These are phyloP conservation scores for Drosophila asahinai DNA, from an alignment of 1,140 invertebrate species.

Conservation along the genomic window DNA sequence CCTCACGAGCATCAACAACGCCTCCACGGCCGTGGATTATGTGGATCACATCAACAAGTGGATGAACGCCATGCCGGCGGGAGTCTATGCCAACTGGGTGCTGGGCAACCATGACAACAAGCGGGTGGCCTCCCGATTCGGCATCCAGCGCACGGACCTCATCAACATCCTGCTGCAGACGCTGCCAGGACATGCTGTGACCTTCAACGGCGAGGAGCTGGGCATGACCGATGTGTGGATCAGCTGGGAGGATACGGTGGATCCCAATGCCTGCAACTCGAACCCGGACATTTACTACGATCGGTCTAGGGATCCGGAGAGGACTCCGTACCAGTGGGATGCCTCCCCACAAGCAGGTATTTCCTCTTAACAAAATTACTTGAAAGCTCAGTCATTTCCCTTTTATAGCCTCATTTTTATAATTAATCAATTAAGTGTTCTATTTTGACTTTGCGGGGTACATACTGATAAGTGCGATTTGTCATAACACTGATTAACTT, in stretches of 20 bases:
- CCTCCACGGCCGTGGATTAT: conserved; percentile 87
- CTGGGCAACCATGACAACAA: conserved; percentile 89
- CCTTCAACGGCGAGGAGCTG: conserved; percentile 93
- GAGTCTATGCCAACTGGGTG: conserved; percentile 87
- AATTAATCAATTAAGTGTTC: conserved; percentile 1
- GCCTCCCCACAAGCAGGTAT: conserved; percentile 85
- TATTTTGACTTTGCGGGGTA: not conserved
- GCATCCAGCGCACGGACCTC: conserved; percentile 88
- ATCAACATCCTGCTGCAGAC: conserved; percentile 88
- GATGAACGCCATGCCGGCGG: conserved; percentile 86
- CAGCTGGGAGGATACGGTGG: conserved; percentile 86
- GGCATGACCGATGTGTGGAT: conserved; percentile 90
- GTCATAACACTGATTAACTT: not conserved
- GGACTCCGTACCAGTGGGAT: conserved; percentile 90
- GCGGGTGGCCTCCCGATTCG: conserved; percentile 88
- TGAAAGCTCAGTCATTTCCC: too few relatives aligned
- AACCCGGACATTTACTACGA: conserved; percentile 75
- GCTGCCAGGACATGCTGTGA: conserved; percentile 89
- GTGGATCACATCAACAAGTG: conserved; percentile 86
- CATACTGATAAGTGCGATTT: conserved; percentile 7
- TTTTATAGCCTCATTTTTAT: too few relatives aligned
- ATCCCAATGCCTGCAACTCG: conserved; percentile 73
- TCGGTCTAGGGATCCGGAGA: conserved; percentile 86
- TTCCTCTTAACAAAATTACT: too few relatives aligned
- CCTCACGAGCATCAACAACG: conserved; percentile 86